Evolutionary conservation across 1,140 invertebrate genomes (phyloP).

Genomic region (Helicoverpa zea): DNA sequence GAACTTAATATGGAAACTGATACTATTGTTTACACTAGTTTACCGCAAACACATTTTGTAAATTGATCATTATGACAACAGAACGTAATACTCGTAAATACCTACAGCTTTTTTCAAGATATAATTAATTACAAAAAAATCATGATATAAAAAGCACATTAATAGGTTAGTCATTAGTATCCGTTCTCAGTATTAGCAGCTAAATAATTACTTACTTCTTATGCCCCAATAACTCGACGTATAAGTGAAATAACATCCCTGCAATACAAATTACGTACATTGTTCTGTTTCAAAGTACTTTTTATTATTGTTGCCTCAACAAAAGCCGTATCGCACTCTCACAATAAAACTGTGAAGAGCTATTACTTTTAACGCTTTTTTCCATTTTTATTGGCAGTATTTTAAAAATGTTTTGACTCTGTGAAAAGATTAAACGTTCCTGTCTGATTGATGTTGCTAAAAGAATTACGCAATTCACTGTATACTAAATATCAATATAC

Average conservation of each 20-base stretch:
- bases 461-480: neutral
- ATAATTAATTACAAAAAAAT: no score
- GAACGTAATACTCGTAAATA: no score
- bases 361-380: slow-evolving; percentile 36
- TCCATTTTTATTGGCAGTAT: slow-evolving; percentile 21
- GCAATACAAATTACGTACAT: slow-evolving; percentile 29
- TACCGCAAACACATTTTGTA: no score
- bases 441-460: slow-evolving; percentile 8
- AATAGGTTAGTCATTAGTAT: no score
- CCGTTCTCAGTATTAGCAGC: no score
- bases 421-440: slow-evolving; percentile 5
- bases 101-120: no score
- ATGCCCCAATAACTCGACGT: slow-evolving; percentile 20
- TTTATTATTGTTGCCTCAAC: slow-evolving; percentile 19
- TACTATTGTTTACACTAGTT: no score
- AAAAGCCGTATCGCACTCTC: slow-evolving; percentile 33
- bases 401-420: slow-evolving; percentile 34
- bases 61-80: no score
- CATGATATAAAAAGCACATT: no score
- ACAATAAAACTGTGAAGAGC: slow-evolving; percentile 33
- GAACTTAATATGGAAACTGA: no score
- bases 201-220: neutral
- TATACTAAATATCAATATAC: neutral
- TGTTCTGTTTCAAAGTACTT: slow-evolving; percentile 30
- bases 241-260: slow-evolving; percentile 1